Conservation (phyloP, 2,888 invertebrate species). For the Gryllus longicercus region DNA sequence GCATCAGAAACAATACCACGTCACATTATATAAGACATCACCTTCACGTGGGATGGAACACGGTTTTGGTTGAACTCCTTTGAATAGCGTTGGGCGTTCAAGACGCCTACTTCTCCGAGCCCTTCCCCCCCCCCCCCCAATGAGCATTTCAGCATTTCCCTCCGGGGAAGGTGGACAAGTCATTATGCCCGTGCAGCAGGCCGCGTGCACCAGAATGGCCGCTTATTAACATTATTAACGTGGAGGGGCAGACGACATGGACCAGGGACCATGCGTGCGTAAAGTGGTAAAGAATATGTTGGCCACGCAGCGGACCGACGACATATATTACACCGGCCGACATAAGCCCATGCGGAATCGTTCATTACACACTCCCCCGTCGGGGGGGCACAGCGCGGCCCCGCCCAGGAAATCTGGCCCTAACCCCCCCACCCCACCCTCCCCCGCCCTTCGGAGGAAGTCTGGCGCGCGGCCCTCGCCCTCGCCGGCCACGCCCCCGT, state of each 20-base stretch:
- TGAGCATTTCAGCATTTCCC: too few relatives aligned
- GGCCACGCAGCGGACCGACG: neutral
- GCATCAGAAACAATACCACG: too few relatives aligned
- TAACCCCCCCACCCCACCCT: neutral
- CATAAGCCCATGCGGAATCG: neutral
- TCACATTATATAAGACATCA: too few relatives aligned
- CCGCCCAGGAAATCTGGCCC: neutral
- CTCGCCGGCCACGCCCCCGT: neutral
- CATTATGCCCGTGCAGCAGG: too few relatives aligned
- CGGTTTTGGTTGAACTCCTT: too few relatives aligned
- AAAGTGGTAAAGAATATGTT: conserved; percentile 17
- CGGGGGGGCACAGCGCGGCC: neutral
- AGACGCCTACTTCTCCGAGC: too few relatives aligned
- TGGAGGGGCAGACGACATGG: neutral
- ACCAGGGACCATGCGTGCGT: neutral
- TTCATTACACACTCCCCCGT: neutral
- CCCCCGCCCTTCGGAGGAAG: neutral
- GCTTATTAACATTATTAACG: neutral
- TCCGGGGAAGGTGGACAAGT: too few relatives aligned
- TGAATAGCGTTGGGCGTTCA: too few relatives aligned
- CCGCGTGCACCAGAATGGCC: too few relatives aligned
- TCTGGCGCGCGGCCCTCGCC: neutral
- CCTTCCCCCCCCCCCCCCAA: too few relatives aligned
- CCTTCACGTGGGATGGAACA: too few relatives aligned
- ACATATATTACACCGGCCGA: neutral